Evolutionary conservation across 2,797 vertebrate genomes (phyloP).

Genomic region (Echeneis naucrates): DNA sequence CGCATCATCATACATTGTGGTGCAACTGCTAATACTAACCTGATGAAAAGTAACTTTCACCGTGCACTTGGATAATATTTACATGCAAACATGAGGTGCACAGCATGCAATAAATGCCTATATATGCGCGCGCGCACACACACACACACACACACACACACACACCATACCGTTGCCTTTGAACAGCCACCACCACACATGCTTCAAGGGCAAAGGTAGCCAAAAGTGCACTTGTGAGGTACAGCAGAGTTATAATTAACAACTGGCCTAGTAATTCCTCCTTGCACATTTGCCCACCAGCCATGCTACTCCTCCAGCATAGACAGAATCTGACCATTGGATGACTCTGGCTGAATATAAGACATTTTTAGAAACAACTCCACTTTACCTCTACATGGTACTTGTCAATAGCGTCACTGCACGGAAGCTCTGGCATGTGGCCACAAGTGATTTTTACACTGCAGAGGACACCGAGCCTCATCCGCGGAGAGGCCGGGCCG

Average conservation of each 20-base stretch:
- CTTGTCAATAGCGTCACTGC: constrained; percentile 37
- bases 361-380: constrained; percentile 52
- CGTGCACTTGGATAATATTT: constrained; percentile 5
- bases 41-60: background rate
- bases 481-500: constrained; percentile 34
- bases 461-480: constrained; percentile 39
- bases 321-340: constrained; percentile 47
- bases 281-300: constrained; percentile 43
- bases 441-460: constrained; percentile 58
- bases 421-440: constrained; percentile 36
- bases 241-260: constrained; percentile 71
- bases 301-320: constrained; percentile 51
- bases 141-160: background rate
- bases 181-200: background rate
- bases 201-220: constrained; percentile 19
- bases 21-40: background rate
- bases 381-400: constrained; percentile 34
- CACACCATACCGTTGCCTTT: background rate
- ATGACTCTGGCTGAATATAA: constrained; percentile 13
- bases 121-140: no score
- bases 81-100: constrained; percentile 3
- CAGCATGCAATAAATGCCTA: background rate
- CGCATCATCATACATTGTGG: background rate
- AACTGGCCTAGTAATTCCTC: constrained; percentile 61
- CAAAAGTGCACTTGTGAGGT: constrained; percentile 31